Conservation (phyloP, 2,113 vertebrate genomes). For the Parus major region DNA sequence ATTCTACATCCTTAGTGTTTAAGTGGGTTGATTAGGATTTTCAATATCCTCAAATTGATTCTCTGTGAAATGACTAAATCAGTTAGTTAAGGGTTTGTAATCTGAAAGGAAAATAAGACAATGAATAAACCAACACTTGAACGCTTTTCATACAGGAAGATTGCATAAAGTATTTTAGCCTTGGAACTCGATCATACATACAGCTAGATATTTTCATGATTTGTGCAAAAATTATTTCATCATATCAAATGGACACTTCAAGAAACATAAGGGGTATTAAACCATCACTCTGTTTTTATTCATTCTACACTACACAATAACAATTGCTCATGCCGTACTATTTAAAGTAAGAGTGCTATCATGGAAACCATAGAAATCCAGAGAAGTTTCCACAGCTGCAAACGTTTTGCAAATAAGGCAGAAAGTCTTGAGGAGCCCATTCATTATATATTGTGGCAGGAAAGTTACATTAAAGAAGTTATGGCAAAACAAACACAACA, state of each 20-base stretch:
- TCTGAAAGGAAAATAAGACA: background rate
- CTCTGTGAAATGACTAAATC: background rate
- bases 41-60: background rate
- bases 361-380: background rate
- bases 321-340: background rate
- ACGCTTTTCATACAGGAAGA: background rate
- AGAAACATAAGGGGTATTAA: background rate
- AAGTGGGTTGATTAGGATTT: background rate
- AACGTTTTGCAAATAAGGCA: background rate
- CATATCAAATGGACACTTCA: background rate
- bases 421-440: background rate
- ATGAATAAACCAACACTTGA: background rate
- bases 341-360: background rate
- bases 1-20: background rate
- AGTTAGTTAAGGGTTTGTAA: background rate
- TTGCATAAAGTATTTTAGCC: background rate
- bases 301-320: background rate
- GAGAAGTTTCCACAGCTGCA: background rate
- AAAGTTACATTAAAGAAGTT: background rate
- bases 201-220: conserved; percentile 26
- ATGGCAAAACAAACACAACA: background rate
- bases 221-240: background rate
- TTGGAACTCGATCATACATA: background rate
- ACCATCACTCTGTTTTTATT: background rate
- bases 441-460: background rate